phyloP scores from a whole-genome alignment of 2,797 vertebrate genomes.

The Tympanoctomys barrerae region DNA sequence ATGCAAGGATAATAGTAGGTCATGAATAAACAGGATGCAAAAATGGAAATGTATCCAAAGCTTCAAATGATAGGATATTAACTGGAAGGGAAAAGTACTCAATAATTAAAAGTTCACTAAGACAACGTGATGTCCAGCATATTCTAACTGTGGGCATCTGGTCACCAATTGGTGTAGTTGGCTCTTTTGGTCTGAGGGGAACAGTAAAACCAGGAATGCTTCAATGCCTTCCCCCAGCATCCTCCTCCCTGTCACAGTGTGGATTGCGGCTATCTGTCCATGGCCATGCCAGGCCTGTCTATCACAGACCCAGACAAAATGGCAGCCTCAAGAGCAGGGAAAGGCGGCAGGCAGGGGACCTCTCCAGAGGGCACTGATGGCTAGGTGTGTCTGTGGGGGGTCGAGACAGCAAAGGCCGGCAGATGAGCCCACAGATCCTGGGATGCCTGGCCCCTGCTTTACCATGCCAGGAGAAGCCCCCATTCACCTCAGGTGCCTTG shows the following conservation, averaged over 20 bases:
- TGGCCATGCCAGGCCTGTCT: background rate
- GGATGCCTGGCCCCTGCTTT: background rate
- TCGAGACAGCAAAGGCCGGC: fast-evolving
- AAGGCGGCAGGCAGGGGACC: background rate
- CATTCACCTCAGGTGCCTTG: background rate
- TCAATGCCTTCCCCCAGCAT: fast-evolving
- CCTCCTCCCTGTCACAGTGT: fast-evolving
- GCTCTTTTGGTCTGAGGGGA: fast-evolving
- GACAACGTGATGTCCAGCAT: background rate
- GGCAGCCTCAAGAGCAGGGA: background rate
- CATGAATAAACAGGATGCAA: conserved; percentile 53
- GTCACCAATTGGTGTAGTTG: fast-evolving
- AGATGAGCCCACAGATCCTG: background rate
- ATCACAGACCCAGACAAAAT: background rate
- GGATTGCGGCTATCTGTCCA: fast-evolving
- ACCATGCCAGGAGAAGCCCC: background rate
- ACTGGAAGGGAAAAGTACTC: conserved; percentile 19
- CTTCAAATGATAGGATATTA: conserved; percentile 4
- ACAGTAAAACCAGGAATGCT: background rate
- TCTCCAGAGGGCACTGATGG: background rate
- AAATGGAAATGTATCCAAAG: conserved; percentile 49
- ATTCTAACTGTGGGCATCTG: background rate
- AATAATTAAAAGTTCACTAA: background rate
- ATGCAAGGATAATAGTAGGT: background rate
- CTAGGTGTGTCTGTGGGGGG: too few species aligned